A percentile compares a stretch with the other conserved stretches of the same genome.
Evolutionary conservation across 2,113 vertebrate species (phyloP).

Genomic region (Otocyon megalotis): DNA sequence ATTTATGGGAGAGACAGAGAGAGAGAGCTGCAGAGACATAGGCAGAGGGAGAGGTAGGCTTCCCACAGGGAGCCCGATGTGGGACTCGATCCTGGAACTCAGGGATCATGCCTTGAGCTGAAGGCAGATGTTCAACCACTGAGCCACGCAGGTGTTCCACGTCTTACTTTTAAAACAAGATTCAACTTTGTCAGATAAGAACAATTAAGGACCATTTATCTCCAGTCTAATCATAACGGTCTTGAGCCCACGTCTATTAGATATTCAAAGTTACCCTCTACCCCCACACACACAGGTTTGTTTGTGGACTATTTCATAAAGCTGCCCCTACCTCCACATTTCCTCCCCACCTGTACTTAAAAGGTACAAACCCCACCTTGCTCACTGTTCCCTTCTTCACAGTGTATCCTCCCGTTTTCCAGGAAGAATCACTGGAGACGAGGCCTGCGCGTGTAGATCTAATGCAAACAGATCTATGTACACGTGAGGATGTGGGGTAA

Average conservation of each 20-base stretch:
- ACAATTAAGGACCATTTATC: background rate
- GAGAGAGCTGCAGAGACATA: no score
- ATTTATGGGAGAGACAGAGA: no score
- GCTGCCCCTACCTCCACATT: background rate
- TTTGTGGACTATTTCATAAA: background rate
- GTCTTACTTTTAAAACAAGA: background rate
- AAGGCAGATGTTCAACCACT: no score
- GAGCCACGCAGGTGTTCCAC: no score
- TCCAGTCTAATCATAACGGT: background rate
- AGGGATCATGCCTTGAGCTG: no score
- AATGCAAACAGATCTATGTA: accelerated
- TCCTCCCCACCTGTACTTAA: background rate
- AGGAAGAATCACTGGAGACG: background rate
- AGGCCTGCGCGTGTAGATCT: background rate
- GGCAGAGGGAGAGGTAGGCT: no score
- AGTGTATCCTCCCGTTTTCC: background rate
- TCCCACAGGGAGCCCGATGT: no score
- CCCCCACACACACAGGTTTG: background rate
- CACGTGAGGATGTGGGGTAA: background rate
- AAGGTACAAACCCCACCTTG: background rate
- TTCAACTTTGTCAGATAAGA: background rate
- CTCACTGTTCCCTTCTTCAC: background rate
- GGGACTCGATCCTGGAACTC: no score
- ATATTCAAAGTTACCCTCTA: background rate
- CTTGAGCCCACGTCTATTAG: no score